Evolutionary conservation across 2,113 vertebrate genomes (phyloP).

Genomic region (Nothocercus julius): DNA sequence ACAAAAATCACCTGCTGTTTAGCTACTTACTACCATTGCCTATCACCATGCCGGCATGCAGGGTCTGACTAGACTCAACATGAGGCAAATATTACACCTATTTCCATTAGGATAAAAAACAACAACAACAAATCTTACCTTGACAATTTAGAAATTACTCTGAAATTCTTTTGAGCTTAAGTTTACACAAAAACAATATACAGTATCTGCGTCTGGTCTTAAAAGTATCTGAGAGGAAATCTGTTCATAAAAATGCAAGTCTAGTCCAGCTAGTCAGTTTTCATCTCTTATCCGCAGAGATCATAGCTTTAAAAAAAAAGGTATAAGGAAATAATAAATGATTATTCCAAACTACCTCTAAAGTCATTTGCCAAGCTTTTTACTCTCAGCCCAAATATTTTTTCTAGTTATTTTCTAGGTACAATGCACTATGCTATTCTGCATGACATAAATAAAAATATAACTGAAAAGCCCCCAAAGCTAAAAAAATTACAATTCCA

Average conservation of each 20-base stretch:
- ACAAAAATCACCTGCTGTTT: not conserved
- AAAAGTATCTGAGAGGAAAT: slow-evolving; percentile 35
- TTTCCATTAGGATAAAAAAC: not conserved
- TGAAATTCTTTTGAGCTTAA: slow-evolving; percentile 6
- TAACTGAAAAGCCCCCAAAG: not conserved
- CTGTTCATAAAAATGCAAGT: not conserved
- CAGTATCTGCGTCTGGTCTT: not conserved
- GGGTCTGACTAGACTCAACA: not conserved
- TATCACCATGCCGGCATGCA: not conserved
- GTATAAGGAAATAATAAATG: not conserved
- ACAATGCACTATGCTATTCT: not conserved
- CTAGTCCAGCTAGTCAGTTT: not conserved
- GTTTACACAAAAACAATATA: not conserved
- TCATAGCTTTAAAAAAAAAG: not conserved
- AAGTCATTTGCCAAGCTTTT: not conserved
- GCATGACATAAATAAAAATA: not conserved
- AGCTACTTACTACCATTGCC: not conserved
- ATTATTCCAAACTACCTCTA: not conserved
- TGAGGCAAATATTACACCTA: not conserved
- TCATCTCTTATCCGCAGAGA: not conserved
- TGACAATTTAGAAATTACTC: not conserved
- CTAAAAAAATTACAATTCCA: not conserved
- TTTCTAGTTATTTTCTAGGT: not conserved
- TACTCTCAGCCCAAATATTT: not conserved
- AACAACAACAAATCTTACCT: not conserved